Conservation (phyloP, 2,113 vertebrate species). For the Aplodontia rufa region DNA sequence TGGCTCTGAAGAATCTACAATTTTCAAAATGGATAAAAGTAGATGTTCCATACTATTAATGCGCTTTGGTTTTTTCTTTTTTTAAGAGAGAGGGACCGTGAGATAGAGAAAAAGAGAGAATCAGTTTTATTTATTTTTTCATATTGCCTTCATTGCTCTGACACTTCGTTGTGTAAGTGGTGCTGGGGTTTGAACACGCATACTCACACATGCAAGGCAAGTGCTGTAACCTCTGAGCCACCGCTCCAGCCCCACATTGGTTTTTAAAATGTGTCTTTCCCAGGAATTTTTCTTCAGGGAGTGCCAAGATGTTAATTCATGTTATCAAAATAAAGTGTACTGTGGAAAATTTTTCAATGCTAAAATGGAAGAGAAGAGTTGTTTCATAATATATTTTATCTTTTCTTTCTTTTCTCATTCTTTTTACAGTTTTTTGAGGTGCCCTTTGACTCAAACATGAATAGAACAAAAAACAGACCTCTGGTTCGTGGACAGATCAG, state of each 20-base stretch:
- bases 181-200: too few relatives aligned
- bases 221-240: too few relatives aligned
- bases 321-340: conserved; percentile 35
- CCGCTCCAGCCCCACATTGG: not conserved
- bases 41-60: not conserved
- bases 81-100: too few relatives aligned
- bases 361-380: conserved; percentile 59
- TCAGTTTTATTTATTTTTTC: too few relatives aligned
- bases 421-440: conserved; percentile 97
- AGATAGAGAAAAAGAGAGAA: too few relatives aligned
- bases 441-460: conserved; percentile 99
- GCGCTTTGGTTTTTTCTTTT: too few relatives aligned
- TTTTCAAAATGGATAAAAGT: not conserved
- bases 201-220: too few relatives aligned
- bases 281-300: not conserved
- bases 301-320: not conserved
- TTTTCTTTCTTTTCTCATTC: conserved; percentile 57
- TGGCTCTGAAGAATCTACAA: not conserved
- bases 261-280: not conserved
- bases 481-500: conserved; percentile 98
- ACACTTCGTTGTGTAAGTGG: too few relatives aligned
- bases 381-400: conserved; percentile 69
- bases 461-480: conserved; percentile 97
- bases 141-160: too few relatives aligned
- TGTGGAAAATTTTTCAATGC: not conserved